These are phyloP conservation scores for Dusona sp. DNA, from an alignment of 2,888 invertebrate species.

Conservation along the genomic window DNA sequence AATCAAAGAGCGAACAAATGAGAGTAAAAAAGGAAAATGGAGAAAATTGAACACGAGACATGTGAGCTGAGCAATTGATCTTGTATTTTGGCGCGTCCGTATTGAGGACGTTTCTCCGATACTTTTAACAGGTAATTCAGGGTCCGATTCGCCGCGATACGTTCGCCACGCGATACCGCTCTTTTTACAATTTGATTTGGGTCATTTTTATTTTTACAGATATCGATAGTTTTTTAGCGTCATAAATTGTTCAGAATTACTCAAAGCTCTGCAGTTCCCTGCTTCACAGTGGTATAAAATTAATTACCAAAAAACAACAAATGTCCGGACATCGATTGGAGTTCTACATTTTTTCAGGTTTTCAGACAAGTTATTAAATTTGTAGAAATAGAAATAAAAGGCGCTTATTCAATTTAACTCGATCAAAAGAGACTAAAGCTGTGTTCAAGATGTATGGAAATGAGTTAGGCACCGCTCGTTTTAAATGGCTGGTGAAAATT, in stretches of 20 bases:
- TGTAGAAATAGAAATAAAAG: neutral
- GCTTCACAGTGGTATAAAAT: neutral
- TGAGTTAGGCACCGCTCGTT: neutral
- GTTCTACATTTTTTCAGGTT: neutral
- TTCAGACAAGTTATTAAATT: neutral
- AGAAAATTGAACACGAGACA: neutral
- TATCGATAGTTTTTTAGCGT: neutral
- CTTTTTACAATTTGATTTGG: neutral
- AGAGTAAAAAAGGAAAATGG: constrained; percentile 17
- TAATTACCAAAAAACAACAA: neutral
- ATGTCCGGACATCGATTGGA: too few species aligned
- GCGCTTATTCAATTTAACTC: neutral
- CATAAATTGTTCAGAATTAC: neutral
- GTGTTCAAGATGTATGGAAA: neutral
- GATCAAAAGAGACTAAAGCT: neutral
- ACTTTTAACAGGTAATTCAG: neutral
- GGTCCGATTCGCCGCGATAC: neutral
- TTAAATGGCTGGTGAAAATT: neutral
- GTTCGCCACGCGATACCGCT: neutral
- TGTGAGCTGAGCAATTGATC: neutral
- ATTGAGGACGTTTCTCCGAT: neutral
- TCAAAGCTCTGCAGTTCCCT: neutral
- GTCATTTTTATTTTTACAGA: neutral
- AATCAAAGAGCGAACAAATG: constrained; percentile 37
- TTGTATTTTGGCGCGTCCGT: neutral